phyloP scores from a whole-genome alignment of 2,888 invertebrate species.

The Dorcus parallelipipedus region DNA sequence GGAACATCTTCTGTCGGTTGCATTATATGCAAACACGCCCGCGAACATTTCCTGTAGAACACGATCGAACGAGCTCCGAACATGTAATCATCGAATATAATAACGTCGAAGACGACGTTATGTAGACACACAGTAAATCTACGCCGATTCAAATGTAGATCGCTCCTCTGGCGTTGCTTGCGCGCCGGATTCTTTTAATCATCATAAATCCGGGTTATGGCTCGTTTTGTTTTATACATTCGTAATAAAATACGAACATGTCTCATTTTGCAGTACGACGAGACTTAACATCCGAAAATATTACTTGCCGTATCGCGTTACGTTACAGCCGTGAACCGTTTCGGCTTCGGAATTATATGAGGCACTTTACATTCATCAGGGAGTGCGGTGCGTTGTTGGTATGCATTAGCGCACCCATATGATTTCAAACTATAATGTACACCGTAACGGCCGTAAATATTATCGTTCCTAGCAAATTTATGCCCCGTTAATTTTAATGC shows the following conservation, averaged over 20 bases:
- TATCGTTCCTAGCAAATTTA: too few relatives aligned
- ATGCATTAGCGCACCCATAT: too few relatives aligned
- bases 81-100: not conserved
- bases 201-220: conserved; percentile 16
- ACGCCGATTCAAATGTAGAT: not conserved
- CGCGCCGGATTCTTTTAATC: conserved; percentile 14
- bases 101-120: not conserved
- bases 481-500: too few relatives aligned
- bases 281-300: not conserved
- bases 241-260: conserved; percentile 10
- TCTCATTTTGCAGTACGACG: not conserved
- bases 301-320: not conserved
- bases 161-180: not conserved
- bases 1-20: too few relatives aligned
- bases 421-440: too few relatives aligned
- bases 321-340: too few relatives aligned
- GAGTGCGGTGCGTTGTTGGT: too few relatives aligned
- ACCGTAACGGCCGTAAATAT: too few relatives aligned
- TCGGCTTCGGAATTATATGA: too few relatives aligned
- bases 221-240: conserved; percentile 12
- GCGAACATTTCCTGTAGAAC: too few relatives aligned
- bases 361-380: too few relatives aligned
- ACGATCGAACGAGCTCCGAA: not conserved
- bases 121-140: conserved; percentile 1
- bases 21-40: too few relatives aligned